Base-by-base conservation (phyloP, 1,140 invertebrate species). In the Trissolcus basalis region DNA sequence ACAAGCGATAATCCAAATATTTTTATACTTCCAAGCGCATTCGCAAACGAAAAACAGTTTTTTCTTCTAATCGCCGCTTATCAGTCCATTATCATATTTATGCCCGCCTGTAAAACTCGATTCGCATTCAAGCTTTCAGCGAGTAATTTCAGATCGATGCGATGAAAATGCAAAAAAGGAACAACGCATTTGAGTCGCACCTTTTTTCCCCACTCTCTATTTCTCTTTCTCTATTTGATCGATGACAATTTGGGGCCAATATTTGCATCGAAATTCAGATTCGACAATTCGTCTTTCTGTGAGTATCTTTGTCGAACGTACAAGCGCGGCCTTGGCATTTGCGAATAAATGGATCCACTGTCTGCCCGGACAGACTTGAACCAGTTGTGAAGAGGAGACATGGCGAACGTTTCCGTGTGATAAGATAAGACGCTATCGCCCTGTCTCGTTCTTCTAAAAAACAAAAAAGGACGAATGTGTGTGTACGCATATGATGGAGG, bases 321-420 rank as follows among this genome's bases (percentile, higher is more conserved):
- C 43, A 14, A 32, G 47, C 12, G 48, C 75, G 83, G 78, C 85
- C 85, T 87, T 87, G 86, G 83, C 81, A 81, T 84, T 87, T 80
- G 82, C 82, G 82, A 86, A 87, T 86, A 87, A 88, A 88, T 86
- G 84, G 82, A 85, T 80, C 83, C 83, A 83, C 85, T 88, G 86
- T 88, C 79, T 80, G 78, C 64, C 64, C 55, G 71, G 41, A 51
- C 74, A 75, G 59, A 76, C 68, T 78, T 55, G 70, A 79, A 63
- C 70, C 72, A 70, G 69, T 77, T 69, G 71, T 63, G 61, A 74
- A 80, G 74, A 77, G 77, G 56, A 81, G 74, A 82, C 82, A 80
- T 81, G 78, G 71, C 48, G 81, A 86, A 79, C 79, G 80, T 85
- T 85, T 85, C 80, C 81, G 72, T 49, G 63, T 81, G 85, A 88